phyloP scores from a whole-genome alignment of 2,113 vertebrate species.

The Pseudois nayaur region DNA sequence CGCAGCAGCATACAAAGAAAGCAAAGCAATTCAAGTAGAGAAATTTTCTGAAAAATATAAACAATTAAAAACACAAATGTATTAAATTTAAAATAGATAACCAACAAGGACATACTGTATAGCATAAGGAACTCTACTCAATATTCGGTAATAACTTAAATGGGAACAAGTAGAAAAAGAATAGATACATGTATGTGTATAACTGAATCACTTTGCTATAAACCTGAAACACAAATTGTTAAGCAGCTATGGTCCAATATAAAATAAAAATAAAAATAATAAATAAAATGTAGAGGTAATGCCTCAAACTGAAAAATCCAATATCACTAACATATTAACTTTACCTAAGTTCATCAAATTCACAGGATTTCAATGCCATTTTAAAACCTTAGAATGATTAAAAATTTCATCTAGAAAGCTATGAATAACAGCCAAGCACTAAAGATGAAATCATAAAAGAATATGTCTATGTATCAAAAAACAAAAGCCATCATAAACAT shows the following conservation, averaged over 20 bases:
- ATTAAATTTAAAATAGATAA: neutral
- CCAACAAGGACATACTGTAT: neutral
- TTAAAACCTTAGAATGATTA: neutral
- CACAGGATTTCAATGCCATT: neutral
- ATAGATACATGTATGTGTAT: neutral
- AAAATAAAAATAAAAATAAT: neutral
- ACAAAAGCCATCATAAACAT: neutral
- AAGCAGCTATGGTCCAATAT: neutral
- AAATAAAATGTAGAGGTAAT: neutral
- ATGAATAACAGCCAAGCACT: neutral
- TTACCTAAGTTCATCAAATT: neutral
- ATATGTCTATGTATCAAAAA: neutral
- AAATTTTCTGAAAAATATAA: conserved; percentile 48
- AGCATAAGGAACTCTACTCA: neutral
- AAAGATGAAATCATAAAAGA: neutral
- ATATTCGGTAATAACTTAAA: neutral
- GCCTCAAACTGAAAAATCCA: neutral
- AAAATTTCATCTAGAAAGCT: neutral
- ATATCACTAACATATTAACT: neutral
- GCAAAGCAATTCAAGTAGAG: conserved; percentile 37
- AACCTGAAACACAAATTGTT: neutral
- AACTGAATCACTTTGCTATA: neutral
- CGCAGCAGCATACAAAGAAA: neutral
- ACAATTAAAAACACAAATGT: neutral
- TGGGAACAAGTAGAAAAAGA: neutral